These are phyloP conservation scores for Chelon auratus DNA, from an alignment of 2,797 vertebrate species.

Conservation along the genomic window DNA sequence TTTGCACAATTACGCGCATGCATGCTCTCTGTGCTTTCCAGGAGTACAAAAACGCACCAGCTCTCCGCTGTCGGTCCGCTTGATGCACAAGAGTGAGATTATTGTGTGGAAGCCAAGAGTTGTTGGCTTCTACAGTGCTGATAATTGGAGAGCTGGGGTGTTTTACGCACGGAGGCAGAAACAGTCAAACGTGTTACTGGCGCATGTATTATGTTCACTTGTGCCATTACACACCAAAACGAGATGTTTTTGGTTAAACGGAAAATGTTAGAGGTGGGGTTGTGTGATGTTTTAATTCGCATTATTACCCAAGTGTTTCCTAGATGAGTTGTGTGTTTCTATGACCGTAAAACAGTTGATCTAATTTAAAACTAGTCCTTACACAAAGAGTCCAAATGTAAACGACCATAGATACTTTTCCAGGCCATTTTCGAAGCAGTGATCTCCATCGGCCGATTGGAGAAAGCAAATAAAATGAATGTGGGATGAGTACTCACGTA, in stretches of 20 bases:
- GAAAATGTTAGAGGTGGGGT: background rate
- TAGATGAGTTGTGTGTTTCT: background rate
- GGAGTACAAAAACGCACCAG: slow-evolving; percentile 11
- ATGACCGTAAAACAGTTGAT: no score
- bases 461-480: rapidly evolving
- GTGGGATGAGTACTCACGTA: slow-evolving; percentile 81
- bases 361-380: no score
- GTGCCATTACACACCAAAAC: background rate
- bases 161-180: slow-evolving; percentile 32
- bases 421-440: background rate
- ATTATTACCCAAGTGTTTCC: background rate
- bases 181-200: background rate
- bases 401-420: no score
- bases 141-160: slow-evolving; percentile 14
- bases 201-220: background rate
- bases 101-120: slow-evolving; percentile 18
- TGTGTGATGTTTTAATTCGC: background rate
- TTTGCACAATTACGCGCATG: background rate
- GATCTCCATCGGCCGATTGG: background rate
- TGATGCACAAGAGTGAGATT: slow-evolving; percentile 15
- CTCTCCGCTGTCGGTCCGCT: background rate
- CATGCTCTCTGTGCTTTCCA: background rate
- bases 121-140: background rate
- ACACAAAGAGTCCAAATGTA: background rate
- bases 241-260: background rate